These are phyloP conservation scores for Chelonus formosanus DNA, from an alignment of 2,888 invertebrate species.

Conservation along the genomic window DNA sequence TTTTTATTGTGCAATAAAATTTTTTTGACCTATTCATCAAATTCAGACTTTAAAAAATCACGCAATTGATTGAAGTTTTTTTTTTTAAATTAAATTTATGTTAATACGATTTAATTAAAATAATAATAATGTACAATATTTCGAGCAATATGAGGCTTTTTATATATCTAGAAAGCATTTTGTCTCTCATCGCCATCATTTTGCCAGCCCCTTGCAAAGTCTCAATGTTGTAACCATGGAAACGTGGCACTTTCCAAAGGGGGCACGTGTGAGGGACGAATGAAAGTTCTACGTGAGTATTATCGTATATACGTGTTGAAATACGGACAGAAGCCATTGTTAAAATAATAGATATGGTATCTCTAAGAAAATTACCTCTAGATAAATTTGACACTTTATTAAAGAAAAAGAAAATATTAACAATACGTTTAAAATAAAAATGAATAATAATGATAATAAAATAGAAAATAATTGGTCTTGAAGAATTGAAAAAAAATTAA, in stretches of 20 bases:
- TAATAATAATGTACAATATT: too few relatives aligned
- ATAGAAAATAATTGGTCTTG: too few relatives aligned
- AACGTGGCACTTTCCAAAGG: constrained; percentile 41
- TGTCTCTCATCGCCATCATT: constrained; percentile 55
- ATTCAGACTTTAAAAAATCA: too few relatives aligned
- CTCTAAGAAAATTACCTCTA: background rate
- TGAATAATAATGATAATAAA: too few relatives aligned
- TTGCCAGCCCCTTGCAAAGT: constrained; percentile 61
- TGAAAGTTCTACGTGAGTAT: constrained; percentile 33
- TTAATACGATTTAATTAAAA: background rate
- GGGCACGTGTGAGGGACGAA: constrained; percentile 38
- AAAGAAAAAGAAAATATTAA: too few relatives aligned
- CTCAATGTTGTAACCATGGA: constrained; percentile 65
- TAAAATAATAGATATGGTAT: constrained; percentile 23
- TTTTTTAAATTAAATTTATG: background rate
- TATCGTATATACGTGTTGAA: constrained; percentile 23
- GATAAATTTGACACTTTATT: too few relatives aligned
- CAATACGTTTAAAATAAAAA: too few relatives aligned
- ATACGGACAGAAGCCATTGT: constrained; percentile 53
- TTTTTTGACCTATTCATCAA: too few relatives aligned
- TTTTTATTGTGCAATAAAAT: too few relatives aligned
- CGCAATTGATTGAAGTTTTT: too few relatives aligned
- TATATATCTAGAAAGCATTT: constrained; percentile 40
- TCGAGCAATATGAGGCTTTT: too few relatives aligned
- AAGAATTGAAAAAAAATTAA: too few relatives aligned